Evolutionary conservation across 1,140 invertebrate genomes (phyloP), one percentile per base, ranked within the genome.

Genomic region (Rhynchophorus ferrugineus): DNA sequence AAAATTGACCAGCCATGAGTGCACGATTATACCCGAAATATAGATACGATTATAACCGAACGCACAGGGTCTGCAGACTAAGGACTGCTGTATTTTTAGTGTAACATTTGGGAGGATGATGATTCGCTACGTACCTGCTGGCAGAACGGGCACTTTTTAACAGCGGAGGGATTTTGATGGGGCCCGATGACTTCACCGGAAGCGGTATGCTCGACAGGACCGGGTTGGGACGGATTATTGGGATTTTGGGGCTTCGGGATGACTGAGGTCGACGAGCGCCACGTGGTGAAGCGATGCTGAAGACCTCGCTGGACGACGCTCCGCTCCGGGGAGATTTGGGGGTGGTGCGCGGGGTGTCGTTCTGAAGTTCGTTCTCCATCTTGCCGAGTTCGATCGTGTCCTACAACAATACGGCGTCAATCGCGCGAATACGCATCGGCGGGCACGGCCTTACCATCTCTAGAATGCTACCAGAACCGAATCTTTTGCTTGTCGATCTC

Each of bases 171-270:
- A 42, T 20, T 37, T 54, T 58, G 18, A 39, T 44, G 3, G 57
- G 44, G 1, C 41, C 36, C 16, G 51, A 45, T 3, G 21, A 18
- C 19, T 58, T 58, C 3, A 58, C 44, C 9, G 57, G 57, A 13
- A 58, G 21, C 2, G 56, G 56, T 11, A 58, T 58, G 21, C 52
- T 58, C 11, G 52, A 44, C 16, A 36, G 37, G 9, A 7, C 1
- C 17, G 49, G n/a, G 3, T 14, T 37, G 3, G 51, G 44, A 36
- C 34, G 29, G n/a, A 3, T 14, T 11, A 44, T 44, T 17, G 49
- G 34, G 1, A 17, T 5, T 20, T 36, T 44, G 8, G 35, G 5
- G 13, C 34, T 1, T 44, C 17, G 36, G 17, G 29, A 16, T n/a
- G 38, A 42, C 14, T 42, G 48, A 16, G 34, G 36, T 41, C 50